phyloP scores from a whole-genome alignment of 2,888 invertebrate genomes.

The Listrodromus nycthemerus region DNA sequence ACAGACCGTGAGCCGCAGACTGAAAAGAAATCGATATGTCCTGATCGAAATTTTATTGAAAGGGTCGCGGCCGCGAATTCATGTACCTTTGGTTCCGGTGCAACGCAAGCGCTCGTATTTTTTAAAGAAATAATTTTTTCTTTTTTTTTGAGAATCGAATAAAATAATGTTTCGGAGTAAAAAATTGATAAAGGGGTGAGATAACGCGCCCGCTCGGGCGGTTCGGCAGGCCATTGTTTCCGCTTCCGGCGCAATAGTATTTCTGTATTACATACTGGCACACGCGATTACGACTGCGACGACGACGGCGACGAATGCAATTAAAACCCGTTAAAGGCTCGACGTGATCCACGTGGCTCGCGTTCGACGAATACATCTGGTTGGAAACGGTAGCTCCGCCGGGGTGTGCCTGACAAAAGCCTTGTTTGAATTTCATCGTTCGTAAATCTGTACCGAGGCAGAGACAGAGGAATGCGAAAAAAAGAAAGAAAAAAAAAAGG shows the following conservation, averaged over 20 bases:
- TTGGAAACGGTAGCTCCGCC: constrained; percentile 25
- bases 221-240: constrained; percentile 74
- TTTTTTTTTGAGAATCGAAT: constrained; percentile 41
- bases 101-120: constrained; percentile 41
- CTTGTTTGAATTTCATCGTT: constrained; percentile 49
- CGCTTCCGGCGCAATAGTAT: constrained; percentile 69
- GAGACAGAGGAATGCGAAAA: background rate
- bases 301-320: constrained; percentile 56
- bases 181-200: constrained; percentile 72
- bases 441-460: constrained; percentile 1
- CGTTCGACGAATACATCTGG: constrained; percentile 45
- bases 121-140: constrained; percentile 46
- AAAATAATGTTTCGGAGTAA: constrained; percentile 63
- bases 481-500: background rate
- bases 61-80: constrained; percentile 65
- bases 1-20: background rate
- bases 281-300: constrained; percentile 25
- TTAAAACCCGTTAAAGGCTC: constrained; percentile 63
- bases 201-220: constrained; percentile 70
- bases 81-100: constrained; percentile 20
- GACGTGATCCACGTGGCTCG: constrained; percentile 35
- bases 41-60: constrained; percentile 64
- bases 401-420: constrained; percentile 37
- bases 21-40: background rate
- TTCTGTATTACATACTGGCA: constrained; percentile 8